Conservation (phyloP, 2,113 vertebrate genomes). For the Ochotona princeps region DNA sequence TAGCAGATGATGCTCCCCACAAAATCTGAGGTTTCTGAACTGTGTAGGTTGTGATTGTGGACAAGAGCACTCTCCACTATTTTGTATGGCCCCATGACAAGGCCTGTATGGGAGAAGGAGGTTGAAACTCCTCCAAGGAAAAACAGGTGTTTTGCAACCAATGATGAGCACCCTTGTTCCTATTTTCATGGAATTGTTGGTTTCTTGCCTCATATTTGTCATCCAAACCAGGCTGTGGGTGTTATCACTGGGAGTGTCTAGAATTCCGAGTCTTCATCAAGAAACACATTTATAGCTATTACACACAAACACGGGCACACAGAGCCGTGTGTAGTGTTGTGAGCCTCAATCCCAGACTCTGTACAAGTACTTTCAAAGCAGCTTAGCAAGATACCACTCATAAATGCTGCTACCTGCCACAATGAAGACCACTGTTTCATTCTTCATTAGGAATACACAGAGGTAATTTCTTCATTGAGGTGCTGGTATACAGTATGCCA, state of each 20-base stretch:
- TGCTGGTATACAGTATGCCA: background rate
- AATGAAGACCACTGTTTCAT: background rate
- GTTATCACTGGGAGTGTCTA: background rate
- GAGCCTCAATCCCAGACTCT: background rate
- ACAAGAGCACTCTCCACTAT: background rate
- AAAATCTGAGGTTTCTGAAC: constrained; percentile 7
- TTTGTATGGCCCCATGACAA: background rate
- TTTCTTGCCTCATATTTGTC: background rate
- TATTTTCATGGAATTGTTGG: background rate
- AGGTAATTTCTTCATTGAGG: background rate
- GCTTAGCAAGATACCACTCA: background rate
- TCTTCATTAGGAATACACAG: background rate
- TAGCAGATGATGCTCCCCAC: constrained; percentile 3
- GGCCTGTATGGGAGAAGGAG: background rate
- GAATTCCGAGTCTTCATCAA: background rate
- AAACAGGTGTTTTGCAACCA: background rate
- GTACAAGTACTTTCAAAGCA: constrained; percentile 14
- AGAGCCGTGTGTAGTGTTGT: background rate
- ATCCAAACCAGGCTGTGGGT: background rate
- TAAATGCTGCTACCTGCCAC: background rate
- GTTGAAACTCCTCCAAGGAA: background rate
- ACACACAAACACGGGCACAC: background rate
- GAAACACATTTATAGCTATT: background rate
- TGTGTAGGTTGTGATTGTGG: background rate
- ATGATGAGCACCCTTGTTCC: background rate